Evolutionary conservation across 2,797 vertebrate genomes (phyloP).

Genomic region (Sciaenops ocellatus): DNA sequence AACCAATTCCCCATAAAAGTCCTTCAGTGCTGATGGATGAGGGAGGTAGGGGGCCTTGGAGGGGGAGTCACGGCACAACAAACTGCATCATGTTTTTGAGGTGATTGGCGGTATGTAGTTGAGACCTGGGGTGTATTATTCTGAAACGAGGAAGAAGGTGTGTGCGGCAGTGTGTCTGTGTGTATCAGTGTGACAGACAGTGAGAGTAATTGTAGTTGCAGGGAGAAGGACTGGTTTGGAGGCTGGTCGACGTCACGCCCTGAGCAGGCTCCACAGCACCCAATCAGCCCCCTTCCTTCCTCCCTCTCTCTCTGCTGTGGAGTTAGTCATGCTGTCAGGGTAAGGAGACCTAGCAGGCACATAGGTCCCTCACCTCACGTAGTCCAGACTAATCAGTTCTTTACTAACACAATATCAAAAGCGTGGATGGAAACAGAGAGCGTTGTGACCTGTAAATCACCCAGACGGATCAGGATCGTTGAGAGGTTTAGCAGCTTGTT

Average conservation of each 20-base stretch:
- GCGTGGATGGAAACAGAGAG: slow-evolving; percentile 21
- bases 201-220: slow-evolving; percentile 49
- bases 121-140: slow-evolving; percentile 47
- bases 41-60: not conserved
- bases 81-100: slow-evolving; percentile 41
- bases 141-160: slow-evolving; percentile 42
- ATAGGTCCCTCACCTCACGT: slow-evolving; percentile 27
- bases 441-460: slow-evolving; percentile 45
- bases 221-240: slow-evolving; percentile 36
- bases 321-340: slow-evolving; percentile 41
- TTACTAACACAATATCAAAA: slow-evolving; percentile 10
- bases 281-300: slow-evolving; percentile 16
- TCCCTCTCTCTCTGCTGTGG: slow-evolving; percentile 19
- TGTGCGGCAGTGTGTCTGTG: slow-evolving; percentile 20
- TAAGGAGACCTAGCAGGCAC: slow-evolving; percentile 46
- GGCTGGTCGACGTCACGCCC: slow-evolving; percentile 42
- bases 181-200: slow-evolving; percentile 42
- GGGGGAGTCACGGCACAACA: slow-evolving; percentile 17
- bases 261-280: slow-evolving; percentile 27
- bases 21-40: slow-evolving; percentile 56
- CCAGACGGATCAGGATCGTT: not conserved
- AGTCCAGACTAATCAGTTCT: slow-evolving; percentile 19
- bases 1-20: slow-evolving; percentile 61
- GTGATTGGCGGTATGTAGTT: slow-evolving; percentile 19
- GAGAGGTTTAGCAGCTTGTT: slow-evolving; percentile 20